Conservation (phyloP, 2,888 invertebrate species). For the Agrotis segetum region DNA sequence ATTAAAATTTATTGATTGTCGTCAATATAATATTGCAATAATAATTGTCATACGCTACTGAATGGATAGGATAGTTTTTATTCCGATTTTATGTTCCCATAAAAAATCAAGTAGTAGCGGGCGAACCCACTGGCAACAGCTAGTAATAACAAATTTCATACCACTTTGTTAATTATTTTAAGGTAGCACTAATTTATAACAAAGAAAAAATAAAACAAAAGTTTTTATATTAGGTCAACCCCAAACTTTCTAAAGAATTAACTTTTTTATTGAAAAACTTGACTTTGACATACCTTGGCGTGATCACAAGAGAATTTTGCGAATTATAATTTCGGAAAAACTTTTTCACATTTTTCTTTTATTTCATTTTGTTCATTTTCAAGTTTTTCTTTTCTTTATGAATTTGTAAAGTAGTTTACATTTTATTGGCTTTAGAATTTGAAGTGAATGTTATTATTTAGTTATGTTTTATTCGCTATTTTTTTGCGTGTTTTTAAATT, state of each 20-base stretch:
- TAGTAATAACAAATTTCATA: no score
- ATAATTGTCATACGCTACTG: no score
- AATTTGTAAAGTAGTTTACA: not conserved
- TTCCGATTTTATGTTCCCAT: no score
- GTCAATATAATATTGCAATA: no score
- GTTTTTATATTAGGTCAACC: constrained; percentile 9
- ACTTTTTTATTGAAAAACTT: constrained; percentile 23
- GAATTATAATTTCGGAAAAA: constrained; percentile 35
- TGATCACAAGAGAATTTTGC: constrained; percentile 37
- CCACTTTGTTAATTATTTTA: not conserved
- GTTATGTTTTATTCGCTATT: not conserved
- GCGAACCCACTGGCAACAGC: no score
- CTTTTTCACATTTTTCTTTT: constrained; percentile 19
- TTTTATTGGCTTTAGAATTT: not conserved
- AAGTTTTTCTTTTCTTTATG: not conserved
- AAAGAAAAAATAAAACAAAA: constrained; percentile 8
- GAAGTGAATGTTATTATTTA: not conserved
- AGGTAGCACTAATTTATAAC: not conserved
- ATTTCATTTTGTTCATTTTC: constrained; percentile 3
- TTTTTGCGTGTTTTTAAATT: not conserved
- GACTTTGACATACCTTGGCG: constrained; percentile 34
- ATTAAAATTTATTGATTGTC: no score
- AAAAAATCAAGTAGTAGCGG: no score
- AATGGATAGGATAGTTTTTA: no score
- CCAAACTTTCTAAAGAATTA: constrained; percentile 18